A percentile compares a stretch with the other conserved stretches of the same genome.
phyloP scores from a whole-genome alignment of 2,113 vertebrate genomes.

The Menidia beryllina region DNA sequence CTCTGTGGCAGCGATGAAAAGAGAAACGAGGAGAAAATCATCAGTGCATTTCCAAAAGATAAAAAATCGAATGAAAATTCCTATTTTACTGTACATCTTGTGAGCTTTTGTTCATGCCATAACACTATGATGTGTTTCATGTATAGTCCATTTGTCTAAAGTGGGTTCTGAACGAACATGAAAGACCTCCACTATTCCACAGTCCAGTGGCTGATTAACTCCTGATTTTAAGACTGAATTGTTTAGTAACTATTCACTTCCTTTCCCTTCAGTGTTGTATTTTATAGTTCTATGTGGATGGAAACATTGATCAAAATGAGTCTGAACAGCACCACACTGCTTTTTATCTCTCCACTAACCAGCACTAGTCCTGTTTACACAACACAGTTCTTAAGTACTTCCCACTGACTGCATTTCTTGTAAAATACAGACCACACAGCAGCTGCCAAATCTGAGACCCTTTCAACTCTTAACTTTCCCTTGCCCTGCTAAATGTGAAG shows the following conservation, averaged over 20 bases:
- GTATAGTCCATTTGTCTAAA: conserved; percentile 11
- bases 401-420: conserved; percentile 64
- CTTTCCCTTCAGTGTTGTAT: conserved; percentile 31
- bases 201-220: conserved; percentile 2
- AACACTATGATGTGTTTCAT: conserved; percentile 3
- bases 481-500: conserved; percentile 38
- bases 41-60: conserved; percentile 33
- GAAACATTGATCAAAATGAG: conserved; percentile 50
- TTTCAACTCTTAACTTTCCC: conserved; percentile 38
- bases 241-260: conserved; percentile 19
- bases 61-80: conserved; percentile 39
- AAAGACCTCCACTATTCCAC: conserved; percentile 6
- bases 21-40: conserved; percentile 42
- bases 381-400: conserved; percentile 64
- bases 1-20: conserved; percentile 25
- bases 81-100: conserved; percentile 10
- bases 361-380: conserved; percentile 62
- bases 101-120: conserved; percentile 15
- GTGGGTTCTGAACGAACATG: not conserved
- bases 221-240: conserved; percentile 27
- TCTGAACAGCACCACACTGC: conserved; percentile 29
- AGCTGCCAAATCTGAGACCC: conserved; percentile 37
- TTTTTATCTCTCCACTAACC: conserved; percentile 58
- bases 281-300: conserved; percentile 37
- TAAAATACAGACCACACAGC: conserved; percentile 68